Base-by-base conservation (phyloP, 2,113 vertebrate genomes). In the Centropristis striata region DNA sequence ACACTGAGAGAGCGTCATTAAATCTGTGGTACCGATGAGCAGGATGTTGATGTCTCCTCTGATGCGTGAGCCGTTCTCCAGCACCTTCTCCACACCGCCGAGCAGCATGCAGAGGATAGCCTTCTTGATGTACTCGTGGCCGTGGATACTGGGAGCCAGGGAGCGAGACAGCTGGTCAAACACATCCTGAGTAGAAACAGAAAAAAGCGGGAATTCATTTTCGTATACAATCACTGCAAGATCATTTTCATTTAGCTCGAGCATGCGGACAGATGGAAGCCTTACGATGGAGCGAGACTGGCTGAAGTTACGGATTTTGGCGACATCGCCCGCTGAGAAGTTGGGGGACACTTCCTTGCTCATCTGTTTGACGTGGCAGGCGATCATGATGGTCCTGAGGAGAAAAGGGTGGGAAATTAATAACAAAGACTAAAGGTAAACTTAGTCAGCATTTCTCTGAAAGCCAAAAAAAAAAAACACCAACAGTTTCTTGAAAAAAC, bases 1-100 rank as follows among this genome's bases (percentile, higher is more conserved):
- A 32, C 32, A 6, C 32, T 32, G 32, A 32, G 4, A 32, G 32
- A 32, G 32, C 4, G 4, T 6, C 32, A 32, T 32, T 6, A 32
- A 18, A 8, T 10, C 5, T 4, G 27, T 5, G 0, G 7, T 93
- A 99, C 98, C 98, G 81, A 99, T 99, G 5, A 99, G 95, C 77
- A 99, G 93, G 75, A 99, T 86, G 67, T 99, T 99, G 92, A 99
- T 99, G 93, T 99, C 98, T 77, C 98, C 98, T 90, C 98, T 94
- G 87, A 99, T 96, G 51, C 97, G 96, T 1, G 96, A 98, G 49
- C 97, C 98, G 0, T 99, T 99, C 36, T 99, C 97, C 54, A 99
- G 93, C 23, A 98, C 88, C 85, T 98, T 99, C 92, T 99, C 98
- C 80, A 98, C 97, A 0, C 98, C 98, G 12, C 98, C 98, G 0